Evolutionary conservation across 2,113 vertebrate species (phyloP).

Genomic region (Rhabdornis inornatus): DNA sequence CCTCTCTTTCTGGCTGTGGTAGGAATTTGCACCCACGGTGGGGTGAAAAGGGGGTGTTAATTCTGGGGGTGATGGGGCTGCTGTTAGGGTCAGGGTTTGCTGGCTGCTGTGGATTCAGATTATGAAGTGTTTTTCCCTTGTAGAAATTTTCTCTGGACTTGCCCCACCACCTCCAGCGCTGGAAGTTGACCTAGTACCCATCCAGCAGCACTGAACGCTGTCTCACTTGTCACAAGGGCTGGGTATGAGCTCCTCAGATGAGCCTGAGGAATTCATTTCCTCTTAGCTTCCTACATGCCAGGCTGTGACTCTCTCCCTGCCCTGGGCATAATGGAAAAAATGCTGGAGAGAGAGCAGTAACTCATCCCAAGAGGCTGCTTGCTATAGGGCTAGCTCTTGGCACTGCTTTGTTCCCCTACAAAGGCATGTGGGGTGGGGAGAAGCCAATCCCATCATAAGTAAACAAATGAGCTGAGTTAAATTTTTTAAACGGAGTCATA

Average conservation of each 20-base stretch:
- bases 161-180: neutral
- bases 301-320: neutral
- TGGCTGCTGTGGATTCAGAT: neutral
- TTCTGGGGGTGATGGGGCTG: neutral
- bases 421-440: neutral
- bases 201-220: neutral
- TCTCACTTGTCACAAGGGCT: neutral
- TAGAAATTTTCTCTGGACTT: neutral
- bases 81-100: neutral
- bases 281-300: neutral
- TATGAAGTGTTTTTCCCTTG: neutral
- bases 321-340: neutral
- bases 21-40: fast-evolving
- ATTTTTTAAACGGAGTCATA: slow-evolving; percentile 48
- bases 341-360: neutral
- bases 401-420: neutral
- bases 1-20: neutral
- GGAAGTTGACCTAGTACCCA: neutral
- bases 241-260: neutral
- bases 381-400: slow-evolving; percentile 9
- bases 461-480: slow-evolving; percentile 22
- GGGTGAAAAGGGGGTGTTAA: neutral
- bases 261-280: neutral
- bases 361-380: neutral
- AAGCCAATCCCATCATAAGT: slow-evolving; percentile 3